Percentiles rank a stretch among this genome's conserved stretches.
Conservation (phyloP, 2,888 invertebrate species). For the Dryocosmus kuriphilus region DNA sequence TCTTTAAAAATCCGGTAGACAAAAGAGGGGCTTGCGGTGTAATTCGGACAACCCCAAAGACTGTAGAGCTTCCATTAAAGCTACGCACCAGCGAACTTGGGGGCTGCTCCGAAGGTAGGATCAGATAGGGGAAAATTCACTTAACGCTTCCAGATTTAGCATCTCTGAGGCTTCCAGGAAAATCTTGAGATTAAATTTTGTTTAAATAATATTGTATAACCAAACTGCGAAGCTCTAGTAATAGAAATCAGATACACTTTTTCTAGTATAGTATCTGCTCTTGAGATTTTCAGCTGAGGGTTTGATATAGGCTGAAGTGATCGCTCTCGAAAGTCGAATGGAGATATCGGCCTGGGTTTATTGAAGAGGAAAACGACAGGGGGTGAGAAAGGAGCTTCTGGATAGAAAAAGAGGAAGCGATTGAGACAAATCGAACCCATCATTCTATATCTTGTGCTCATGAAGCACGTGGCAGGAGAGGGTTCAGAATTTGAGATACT, state of each 20-base stretch:
- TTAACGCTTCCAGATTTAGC: not conserved
- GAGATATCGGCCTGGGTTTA: not conserved
- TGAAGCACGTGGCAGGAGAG: not conserved
- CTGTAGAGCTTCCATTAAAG: conserved; percentile 36
- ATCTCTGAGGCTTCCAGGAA: not conserved
- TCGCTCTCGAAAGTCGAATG: conserved; percentile 2
- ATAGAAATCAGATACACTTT: not conserved
- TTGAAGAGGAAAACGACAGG: not conserved
- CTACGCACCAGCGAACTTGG: conserved; percentile 21
- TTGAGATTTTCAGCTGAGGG: not conserved
- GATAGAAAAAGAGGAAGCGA: not conserved
- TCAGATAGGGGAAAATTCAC: conserved; percentile 8
- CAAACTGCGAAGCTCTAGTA: too few relatives aligned
- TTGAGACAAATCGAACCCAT: conserved; percentile 41
- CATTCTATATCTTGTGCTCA: conserved; percentile 32
- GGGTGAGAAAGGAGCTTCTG: not conserved
- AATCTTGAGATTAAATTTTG: not conserved
- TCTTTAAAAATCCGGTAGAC: conserved; percentile 12
- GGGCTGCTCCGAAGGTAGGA: not conserved
- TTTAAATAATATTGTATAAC: not conserved
- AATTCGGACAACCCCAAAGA: conserved; percentile 30
- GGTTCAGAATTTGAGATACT: not conserved
- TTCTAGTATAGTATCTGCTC: not conserved
- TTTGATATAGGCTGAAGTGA: not conserved
- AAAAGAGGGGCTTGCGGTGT: conserved; percentile 15